Conservation (phyloP, 2,797 vertebrate species). For the Passerculus sandwichensis region DNA sequence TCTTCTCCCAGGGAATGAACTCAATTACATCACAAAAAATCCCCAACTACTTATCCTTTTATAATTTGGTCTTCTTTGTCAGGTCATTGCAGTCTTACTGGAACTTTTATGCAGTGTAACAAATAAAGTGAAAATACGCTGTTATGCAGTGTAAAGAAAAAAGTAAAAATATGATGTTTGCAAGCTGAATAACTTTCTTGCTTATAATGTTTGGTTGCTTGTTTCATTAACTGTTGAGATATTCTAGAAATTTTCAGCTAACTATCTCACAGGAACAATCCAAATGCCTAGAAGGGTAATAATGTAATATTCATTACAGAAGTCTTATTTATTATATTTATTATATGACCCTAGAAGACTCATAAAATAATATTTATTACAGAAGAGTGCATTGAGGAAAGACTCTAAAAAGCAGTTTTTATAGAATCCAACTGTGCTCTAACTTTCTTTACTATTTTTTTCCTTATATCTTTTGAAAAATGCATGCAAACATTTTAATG, state of each 20-base stretch:
- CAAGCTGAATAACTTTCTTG: neutral
- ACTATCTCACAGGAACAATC: neutral
- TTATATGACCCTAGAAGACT: neutral
- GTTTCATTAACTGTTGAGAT: neutral
- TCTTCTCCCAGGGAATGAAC: neutral
- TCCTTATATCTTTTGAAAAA: neutral
- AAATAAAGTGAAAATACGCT: neutral
- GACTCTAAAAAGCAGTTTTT: neutral
- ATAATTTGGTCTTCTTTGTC: neutral
- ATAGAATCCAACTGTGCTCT: neutral
- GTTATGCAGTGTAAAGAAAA: neutral
- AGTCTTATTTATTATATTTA: neutral
- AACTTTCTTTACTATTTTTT: neutral
- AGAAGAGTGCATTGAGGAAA: neutral
- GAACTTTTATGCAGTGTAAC: neutral
- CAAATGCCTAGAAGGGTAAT: neutral
- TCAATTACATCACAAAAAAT: neutral
- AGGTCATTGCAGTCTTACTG: neutral
- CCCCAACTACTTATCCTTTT: neutral
- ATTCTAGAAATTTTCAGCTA: neutral
- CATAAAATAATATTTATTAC: slow-evolving; percentile 8
- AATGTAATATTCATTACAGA: neutral
- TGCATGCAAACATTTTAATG: neutral
- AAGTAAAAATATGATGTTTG: neutral
- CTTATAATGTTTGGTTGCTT: neutral